Conservation (phyloP, 2,888 invertebrate genomes). For the Zygaena filipendulae region DNA sequence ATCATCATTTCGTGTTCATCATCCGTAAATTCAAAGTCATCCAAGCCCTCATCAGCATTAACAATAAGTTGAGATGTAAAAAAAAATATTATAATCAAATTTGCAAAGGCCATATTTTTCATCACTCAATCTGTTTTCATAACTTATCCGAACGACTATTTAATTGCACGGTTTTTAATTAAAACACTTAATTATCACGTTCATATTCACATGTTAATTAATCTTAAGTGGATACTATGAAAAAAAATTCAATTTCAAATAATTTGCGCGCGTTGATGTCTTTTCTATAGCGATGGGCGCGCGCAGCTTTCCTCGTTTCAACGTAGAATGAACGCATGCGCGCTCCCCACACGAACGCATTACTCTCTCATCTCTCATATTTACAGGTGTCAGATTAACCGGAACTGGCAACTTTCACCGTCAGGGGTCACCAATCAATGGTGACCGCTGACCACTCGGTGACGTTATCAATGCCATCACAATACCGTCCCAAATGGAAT, state of each 20-base stretch:
- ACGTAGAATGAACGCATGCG: constrained; percentile 42
- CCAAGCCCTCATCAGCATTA: constrained; percentile 32
- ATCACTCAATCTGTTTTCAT: neutral
- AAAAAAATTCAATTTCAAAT: constrained; percentile 16
- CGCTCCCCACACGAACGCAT: constrained; percentile 34
- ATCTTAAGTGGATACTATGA: no score
- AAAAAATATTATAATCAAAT: no score
- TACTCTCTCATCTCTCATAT: constrained; percentile 40
- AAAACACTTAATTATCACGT: neutral
- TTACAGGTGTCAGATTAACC: constrained; percentile 53
- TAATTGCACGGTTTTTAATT: neutral
- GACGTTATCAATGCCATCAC: constrained; percentile 24
- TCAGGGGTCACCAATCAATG: constrained; percentile 27
- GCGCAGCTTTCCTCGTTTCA: constrained; percentile 34
- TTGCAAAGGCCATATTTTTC: constrained; percentile 32
- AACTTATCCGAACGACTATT: neutral
- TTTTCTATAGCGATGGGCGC: constrained; percentile 33
- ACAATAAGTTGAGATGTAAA: no score
- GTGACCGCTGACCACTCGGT: constrained; percentile 7
- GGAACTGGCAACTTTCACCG: constrained; percentile 59
- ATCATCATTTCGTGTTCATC: constrained; percentile 53
- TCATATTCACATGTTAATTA: constrained; percentile 15
- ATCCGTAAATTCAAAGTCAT: constrained; percentile 39
- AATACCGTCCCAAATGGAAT: constrained; percentile 20
- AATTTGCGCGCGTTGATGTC: constrained; percentile 25